Evolutionary conservation across 2,888 invertebrate genomes (phyloP).

Genomic region (Encarsia formosa): DNA sequence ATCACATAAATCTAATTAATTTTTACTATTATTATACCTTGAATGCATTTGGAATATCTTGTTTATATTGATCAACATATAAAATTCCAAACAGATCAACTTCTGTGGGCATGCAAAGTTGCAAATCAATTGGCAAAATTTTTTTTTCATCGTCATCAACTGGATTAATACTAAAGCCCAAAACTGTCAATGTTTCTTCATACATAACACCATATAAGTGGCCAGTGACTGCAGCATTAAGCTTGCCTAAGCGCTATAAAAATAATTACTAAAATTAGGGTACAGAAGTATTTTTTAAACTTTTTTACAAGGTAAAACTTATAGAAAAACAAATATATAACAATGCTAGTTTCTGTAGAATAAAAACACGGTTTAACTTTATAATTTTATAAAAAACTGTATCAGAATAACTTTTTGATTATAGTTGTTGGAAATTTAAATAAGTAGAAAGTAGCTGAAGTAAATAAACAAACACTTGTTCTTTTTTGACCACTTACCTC

Average conservation of each 20-base stretch:
- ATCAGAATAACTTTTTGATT: no score
- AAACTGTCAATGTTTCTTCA: conserved; percentile 65
- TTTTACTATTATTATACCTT: conserved; percentile 53
- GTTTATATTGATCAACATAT: conserved; percentile 61
- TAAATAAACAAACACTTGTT: not conserved
- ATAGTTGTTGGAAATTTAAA: no score
- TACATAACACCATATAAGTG: conserved; percentile 73
- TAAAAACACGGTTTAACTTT: no score
- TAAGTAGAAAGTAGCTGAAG: not conserved
- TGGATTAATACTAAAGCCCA: conserved; percentile 66
- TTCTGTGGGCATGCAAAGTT: conserved; percentile 70
- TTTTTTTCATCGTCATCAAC: conserved; percentile 55
- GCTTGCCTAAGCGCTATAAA: conserved; percentile 63
- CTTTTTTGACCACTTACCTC: conserved; percentile 62
- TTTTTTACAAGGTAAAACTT: no score
- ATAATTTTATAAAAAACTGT: no score
- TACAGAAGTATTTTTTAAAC: no score
- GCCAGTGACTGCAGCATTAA: conserved; percentile 63
- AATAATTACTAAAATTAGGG: no score
- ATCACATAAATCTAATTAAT: not conserved
- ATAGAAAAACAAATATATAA: no score
- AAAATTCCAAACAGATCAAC: conserved; percentile 73
- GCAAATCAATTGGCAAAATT: conserved; percentile 53
- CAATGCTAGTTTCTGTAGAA: no score
- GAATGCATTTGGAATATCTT: conserved; percentile 58